phyloP scores from a whole-genome alignment of 2,888 invertebrate species.

The Orthonychiurus folsomi region DNA sequence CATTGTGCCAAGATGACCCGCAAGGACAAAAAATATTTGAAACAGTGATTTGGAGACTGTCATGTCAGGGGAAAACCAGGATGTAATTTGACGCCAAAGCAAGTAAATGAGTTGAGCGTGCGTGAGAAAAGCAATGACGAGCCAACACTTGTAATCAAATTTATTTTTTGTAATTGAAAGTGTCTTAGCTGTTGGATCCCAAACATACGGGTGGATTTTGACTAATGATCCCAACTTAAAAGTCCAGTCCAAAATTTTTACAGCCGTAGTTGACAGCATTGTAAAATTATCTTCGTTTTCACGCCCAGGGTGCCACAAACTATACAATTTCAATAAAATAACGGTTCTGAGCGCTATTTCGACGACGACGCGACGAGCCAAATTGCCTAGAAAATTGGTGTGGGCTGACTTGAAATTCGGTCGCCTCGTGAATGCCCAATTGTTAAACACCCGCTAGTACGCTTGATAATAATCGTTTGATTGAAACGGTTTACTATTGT shows the following conservation, averaged over 20 bases:
- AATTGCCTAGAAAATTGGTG: too few relatives aligned
- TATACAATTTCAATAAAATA: too few relatives aligned
- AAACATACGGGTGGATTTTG: not conserved
- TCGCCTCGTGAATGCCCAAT: too few relatives aligned
- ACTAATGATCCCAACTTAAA: not conserved
- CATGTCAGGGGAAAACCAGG: not conserved
- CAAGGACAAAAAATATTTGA: not conserved
- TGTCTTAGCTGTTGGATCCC: not conserved
- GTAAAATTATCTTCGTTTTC: too few relatives aligned
- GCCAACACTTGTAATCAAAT: not conserved
- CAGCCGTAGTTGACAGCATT: not conserved
- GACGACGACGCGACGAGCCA: too few relatives aligned
- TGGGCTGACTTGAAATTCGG: too few relatives aligned
- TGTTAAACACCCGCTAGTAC: too few relatives aligned
- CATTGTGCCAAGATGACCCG: not conserved
- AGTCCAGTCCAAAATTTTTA: not conserved
- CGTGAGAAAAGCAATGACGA: not conserved
- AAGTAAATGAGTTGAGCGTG: not conserved
- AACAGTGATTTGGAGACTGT: not conserved
- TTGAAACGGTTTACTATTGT: too few relatives aligned
- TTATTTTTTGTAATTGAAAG: not conserved
- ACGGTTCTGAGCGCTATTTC: too few relatives aligned
- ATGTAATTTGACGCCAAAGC: not conserved
- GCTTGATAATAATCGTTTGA: too few relatives aligned
- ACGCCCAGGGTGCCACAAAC: too few relatives aligned